phyloP scores from a whole-genome alignment of 2,797 vertebrate species.

The Urocyon cinereoargenteus region DNA sequence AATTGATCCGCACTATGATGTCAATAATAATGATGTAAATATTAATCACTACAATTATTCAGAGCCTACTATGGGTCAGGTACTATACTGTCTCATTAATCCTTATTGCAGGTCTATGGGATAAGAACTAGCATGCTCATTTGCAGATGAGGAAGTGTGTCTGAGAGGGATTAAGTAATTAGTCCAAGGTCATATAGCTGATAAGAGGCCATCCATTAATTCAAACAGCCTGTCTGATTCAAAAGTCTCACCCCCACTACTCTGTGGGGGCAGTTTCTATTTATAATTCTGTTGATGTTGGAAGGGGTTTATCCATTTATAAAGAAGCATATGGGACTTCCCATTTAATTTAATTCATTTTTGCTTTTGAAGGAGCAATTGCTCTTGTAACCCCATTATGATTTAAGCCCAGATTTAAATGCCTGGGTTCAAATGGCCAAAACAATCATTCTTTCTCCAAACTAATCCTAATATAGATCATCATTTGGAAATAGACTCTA shows the following conservation, averaged over 20 bases:
- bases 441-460: conserved; percentile 1
- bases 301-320: neutral
- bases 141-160: conserved; percentile 18
- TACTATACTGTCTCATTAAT: neutral
- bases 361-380: conserved; percentile 27
- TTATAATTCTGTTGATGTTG: conserved; percentile 18
- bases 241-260: neutral
- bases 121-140: neutral
- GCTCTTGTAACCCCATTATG: neutral
- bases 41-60: neutral
- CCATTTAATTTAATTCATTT: neutral
- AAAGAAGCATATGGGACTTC: neutral
- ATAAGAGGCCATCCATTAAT: neutral
- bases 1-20: neutral
- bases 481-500: conserved; percentile 26
- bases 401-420: neutral
- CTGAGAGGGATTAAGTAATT: neutral
- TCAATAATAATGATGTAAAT: neutral
- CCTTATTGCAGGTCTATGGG: neutral
- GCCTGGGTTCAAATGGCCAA: neutral
- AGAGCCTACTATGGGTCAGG: neutral
- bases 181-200: neutral
- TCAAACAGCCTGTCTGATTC: neutral
- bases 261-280: conserved; percentile 29
- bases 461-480: neutral